A percentile compares a stretch with the other conserved stretches of the same genome.
These are phyloP conservation scores for Pocillopora verrucosa DNA, from an alignment of 64 coral and sea anemone genomes.

Conservation along the genomic window DNA sequence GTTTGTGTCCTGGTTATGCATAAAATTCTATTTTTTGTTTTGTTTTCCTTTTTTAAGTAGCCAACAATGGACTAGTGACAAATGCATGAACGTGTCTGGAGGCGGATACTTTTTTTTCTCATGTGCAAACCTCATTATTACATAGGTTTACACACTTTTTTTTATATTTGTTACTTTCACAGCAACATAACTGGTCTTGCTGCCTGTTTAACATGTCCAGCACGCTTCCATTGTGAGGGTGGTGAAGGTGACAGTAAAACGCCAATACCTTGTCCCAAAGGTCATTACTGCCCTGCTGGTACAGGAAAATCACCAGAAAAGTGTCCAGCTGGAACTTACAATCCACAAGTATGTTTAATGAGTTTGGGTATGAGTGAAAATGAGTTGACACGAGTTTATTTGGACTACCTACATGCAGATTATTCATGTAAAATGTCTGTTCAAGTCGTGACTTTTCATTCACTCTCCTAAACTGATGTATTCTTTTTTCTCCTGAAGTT, in stretches of 20 bases:
- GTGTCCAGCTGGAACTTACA: constrained; percentile 84
- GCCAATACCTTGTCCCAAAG: constrained; percentile 65
- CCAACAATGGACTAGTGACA: no score
- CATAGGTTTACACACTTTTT: no score
- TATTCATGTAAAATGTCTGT: no score
- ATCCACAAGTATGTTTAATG: constrained; percentile 66
- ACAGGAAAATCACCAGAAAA: constrained; percentile 62
- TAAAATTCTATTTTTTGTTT: no score
- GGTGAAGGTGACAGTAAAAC: constrained; percentile 29
- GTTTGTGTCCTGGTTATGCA: no score
- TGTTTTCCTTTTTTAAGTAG: no score
- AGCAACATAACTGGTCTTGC: constrained; percentile 93
- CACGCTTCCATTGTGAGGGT: constrained; percentile 76
- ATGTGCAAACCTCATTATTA: neutral
- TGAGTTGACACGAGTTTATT: no score
- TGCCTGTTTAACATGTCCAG: constrained; percentile 80
- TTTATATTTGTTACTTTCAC: neutral
- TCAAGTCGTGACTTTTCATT: no score
- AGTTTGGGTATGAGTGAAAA: no score
- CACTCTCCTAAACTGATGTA: no score
- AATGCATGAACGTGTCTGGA: no score
- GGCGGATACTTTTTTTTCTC: neutral
- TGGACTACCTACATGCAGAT: no score
- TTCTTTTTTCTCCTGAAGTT: constrained; percentile 45
- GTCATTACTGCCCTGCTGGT: constrained; percentile 83